A percentile compares a stretch with the other conserved stretches of the same genome.
These are phyloP conservation scores for Synergus laeviventris DNA, from an alignment of 2,888 invertebrate genomes.

Conservation along the genomic window DNA sequence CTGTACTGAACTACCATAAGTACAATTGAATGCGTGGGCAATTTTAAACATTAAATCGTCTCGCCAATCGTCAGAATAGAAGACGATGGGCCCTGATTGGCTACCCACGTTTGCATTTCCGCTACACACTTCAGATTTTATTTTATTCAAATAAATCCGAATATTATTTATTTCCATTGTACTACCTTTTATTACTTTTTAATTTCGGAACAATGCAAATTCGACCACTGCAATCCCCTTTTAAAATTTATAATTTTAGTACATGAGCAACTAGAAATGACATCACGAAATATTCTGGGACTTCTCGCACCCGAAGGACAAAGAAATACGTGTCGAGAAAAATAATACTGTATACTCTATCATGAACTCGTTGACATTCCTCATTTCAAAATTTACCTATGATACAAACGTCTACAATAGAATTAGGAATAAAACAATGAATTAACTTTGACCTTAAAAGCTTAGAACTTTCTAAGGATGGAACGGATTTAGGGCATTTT, in stretches of 20 bases:
- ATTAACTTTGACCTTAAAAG: neutral
- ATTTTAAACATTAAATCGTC: conserved; percentile 67
- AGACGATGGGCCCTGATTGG: conserved; percentile 62
- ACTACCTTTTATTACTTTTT: neutral
- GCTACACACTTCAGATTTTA: conserved; percentile 42
- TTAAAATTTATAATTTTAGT: conserved; percentile 14
- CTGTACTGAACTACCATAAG: conserved; percentile 54
- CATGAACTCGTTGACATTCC: neutral
- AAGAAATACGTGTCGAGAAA: conserved; percentile 28
- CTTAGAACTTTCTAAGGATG: neutral
- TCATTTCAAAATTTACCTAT: neutral
- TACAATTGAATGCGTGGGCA: conserved; percentile 66
- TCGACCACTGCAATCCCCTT: neutral
- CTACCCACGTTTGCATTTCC: conserved; percentile 64
- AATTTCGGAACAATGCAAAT: neutral
- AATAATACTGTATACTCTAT: conserved; percentile 2
- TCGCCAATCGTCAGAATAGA: conserved; percentile 62
- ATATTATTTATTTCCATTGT: neutral
- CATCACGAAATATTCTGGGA: conserved; percentile 30
- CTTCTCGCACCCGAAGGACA: conserved; percentile 13
- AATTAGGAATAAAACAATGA: neutral
- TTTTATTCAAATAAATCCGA: neutral
- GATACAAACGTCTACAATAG: neutral
- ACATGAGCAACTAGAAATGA: conserved; percentile 18
- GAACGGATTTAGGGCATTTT: conserved; percentile 19